Base-by-base conservation (phyloP, 2,113 vertebrate species). In the Cairina moschata region DNA sequence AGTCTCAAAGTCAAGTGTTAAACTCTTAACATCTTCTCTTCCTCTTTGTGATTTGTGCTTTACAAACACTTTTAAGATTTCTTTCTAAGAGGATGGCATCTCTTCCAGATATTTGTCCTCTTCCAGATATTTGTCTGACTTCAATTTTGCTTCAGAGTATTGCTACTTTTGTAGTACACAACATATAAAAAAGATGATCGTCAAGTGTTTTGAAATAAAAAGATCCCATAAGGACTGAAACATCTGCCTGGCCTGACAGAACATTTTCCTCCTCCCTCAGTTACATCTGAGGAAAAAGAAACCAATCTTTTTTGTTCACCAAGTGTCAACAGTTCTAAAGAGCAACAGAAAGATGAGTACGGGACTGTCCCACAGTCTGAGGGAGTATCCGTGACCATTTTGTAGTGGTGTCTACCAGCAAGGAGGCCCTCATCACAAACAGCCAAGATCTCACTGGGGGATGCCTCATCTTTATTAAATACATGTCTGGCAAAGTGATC, bases 381-480 rank as follows among this genome's bases (percentile, higher is more conserved):
- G 66, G 48, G 54, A 92, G 42, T 68, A 88, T 86, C 68, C 0
- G 0, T 86, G 78, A 65, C 63, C 13, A 0, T 90, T 91, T 52
- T 79, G 32, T 68, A 88, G 60, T 72, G 52, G 29, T 90, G 71
- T 56, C 77, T 89, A 46, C 0, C 0, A 92, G 74, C 48, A 92
- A 96, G 83, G 34, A 90, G 36, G 63, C 81, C 67, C 68, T 81
- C 73, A 83, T 93, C 55, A 68, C 78, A 83, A 90, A 92, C 52
- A 62, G 67, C 74, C 71, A 89, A 87, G 54, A 75, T 67, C 75
- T 96, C 88, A 50, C 44, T 62, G 48, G 67, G 32, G 75, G 90
- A 92, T 87, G 88, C 67, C 54, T 96, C 62, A 42, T 36, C 29
- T 50, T 92, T 88, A 83, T 94, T 95, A 95, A 95, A 80, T 52